Conservation (phyloP, 2,797 vertebrate species). For the Crenichthys baileyi region DNA sequence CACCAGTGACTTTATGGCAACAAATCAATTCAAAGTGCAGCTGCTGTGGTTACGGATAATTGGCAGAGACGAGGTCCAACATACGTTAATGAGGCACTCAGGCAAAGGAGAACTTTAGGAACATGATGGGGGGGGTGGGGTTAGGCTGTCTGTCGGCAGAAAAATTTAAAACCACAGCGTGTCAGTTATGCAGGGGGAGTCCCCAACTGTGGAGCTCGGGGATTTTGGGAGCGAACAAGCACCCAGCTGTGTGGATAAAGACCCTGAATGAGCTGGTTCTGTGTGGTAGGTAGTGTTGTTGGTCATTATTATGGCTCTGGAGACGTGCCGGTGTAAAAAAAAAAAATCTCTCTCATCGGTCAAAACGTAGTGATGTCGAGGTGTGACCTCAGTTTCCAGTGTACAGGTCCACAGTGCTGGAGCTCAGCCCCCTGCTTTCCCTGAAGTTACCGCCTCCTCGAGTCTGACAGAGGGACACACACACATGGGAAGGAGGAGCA, state of each 20-base stretch:
- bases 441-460: constrained; percentile 77
- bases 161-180: constrained; percentile 14
- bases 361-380: constrained; percentile 3
- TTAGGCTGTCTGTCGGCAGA: neutral
- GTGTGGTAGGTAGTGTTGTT: constrained; percentile 35
- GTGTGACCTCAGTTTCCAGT: constrained; percentile 78
- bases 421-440: constrained; percentile 87
- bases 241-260: neutral
- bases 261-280: neutral
- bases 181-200: neutral
- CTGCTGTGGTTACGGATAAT: constrained; percentile 32
- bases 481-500: neutral
- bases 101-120: constrained; percentile 6
- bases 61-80: constrained; percentile 36
- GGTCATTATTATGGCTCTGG: constrained; percentile 3
- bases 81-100: constrained; percentile 37
- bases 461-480: constrained; percentile 64
- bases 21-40: constrained; percentile 51
- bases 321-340: neutral
- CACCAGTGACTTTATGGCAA: constrained; percentile 42
- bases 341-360: constrained; percentile 24
- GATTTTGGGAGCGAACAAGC: constrained; percentile 9
- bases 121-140: neutral
- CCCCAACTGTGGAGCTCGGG: constrained; percentile 25
- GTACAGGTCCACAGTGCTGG: constrained; percentile 91